Percentiles rank a stretch among this genome's conserved stretches.
Evolutionary conservation across 2,113 vertebrate genomes (phyloP).

Genomic region (Corythornis vintsioides): DNA sequence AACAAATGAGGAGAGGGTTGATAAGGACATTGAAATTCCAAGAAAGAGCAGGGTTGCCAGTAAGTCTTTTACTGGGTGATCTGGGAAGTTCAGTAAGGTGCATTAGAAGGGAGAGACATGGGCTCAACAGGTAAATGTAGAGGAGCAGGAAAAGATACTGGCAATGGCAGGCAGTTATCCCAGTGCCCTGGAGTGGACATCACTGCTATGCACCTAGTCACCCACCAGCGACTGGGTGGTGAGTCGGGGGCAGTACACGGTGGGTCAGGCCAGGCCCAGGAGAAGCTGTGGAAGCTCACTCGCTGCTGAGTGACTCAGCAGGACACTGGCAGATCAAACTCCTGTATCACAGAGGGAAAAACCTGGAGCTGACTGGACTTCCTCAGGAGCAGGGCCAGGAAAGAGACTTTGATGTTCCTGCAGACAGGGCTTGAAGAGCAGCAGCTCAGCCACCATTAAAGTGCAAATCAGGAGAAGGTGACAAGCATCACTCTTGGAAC

Average conservation of each 20-base stretch:
- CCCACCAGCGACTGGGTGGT: not conserved
- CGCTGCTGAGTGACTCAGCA: not conserved
- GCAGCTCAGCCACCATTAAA: not conserved
- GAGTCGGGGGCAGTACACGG: not conserved
- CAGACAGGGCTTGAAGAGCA: not conserved
- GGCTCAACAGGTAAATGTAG: not conserved
- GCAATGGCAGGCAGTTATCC: not conserved
- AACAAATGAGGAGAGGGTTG: not conserved
- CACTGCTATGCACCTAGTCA: too few species aligned
- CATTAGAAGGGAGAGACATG: not conserved
- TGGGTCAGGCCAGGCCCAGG: not conserved
- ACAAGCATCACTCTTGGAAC: not conserved
- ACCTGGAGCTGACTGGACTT: rapidly evolving
- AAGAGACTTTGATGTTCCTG: not conserved
- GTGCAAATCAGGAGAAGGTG: not conserved
- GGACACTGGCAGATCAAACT: not conserved
- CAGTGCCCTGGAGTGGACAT: rapidly evolving
- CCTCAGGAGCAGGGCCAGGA: not conserved
- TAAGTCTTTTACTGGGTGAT: not conserved
- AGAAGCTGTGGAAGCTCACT: not conserved
- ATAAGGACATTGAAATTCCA: not conserved
- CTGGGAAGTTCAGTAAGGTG: not conserved
- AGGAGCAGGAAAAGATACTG: not conserved
- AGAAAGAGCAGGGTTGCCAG: not conserved
- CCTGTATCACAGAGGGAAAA: rapidly evolving